A percentile compares a stretch with the other conserved stretches of the same genome.
These are phyloP conservation scores for Hydrotaea cyrtoneurina DNA, from an alignment of 2,888 invertebrate genomes.

Conservation along the genomic window DNA sequence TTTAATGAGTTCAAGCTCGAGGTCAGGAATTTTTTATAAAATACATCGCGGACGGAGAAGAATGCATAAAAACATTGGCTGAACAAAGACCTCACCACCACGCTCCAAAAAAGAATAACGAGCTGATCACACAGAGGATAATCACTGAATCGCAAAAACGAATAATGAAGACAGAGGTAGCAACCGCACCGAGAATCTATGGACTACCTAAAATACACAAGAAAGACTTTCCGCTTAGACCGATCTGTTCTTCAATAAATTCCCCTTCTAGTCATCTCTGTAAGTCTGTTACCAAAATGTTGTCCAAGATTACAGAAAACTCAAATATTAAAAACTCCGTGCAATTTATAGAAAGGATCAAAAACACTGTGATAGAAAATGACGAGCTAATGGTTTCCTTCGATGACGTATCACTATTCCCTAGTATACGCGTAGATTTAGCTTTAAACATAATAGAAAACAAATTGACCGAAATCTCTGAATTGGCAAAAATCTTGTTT, in stretches of 20 bases:
- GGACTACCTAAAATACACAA: constrained; percentile 15
- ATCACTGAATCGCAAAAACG: too few relatives aligned
- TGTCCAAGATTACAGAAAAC: not conserved
- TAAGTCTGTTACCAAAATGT: not conserved
- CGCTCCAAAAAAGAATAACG: too few relatives aligned
- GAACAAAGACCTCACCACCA: too few relatives aligned
- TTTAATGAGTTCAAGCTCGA: too few relatives aligned
- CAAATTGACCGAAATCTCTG: too few relatives aligned
- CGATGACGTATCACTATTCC: not conserved
- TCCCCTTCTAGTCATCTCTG: not conserved
- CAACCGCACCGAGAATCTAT: too few relatives aligned
- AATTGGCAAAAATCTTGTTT: too few relatives aligned
- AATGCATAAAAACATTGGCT: too few relatives aligned
- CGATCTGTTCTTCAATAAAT: not conserved
- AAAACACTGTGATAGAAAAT: not conserved
- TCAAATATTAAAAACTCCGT: not conserved
- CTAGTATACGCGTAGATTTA: not conserved
- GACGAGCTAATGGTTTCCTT: not conserved
- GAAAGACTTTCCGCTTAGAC: not conserved
- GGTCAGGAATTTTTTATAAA: too few relatives aligned
- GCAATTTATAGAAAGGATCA: not conserved
- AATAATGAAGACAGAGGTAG: too few relatives aligned
- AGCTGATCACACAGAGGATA: too few relatives aligned
- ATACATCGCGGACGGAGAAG: too few relatives aligned
- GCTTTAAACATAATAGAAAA: not conserved